Evolutionary conservation across 2,888 invertebrate genomes (phyloP).

Genomic region (Eupithecia pulchellata): DNA sequence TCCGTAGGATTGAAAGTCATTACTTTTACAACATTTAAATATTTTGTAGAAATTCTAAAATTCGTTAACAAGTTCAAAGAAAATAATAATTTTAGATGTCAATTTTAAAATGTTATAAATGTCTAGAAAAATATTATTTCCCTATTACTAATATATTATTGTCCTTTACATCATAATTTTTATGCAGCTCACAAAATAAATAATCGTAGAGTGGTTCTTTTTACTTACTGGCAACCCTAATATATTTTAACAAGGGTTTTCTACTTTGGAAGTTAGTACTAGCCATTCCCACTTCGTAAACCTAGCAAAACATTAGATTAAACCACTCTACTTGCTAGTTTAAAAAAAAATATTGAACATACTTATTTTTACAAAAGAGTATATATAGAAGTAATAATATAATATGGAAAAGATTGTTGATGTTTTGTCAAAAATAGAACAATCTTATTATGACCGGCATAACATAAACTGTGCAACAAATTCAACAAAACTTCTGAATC

Average conservation of each 20-base stretch:
- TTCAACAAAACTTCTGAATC: conserved; percentile 19
- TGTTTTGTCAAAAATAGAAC: conserved; percentile 44
- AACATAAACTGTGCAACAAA: conserved; percentile 60
- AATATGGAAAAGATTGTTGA: no score
- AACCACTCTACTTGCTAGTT: background rate
- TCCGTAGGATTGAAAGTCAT: background rate
- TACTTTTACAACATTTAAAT: background rate
- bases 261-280: no score
- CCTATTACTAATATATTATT: conserved; percentile 25
- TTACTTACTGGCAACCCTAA: background rate
- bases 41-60: conserved; percentile 4
- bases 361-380: background rate
- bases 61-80: conserved; percentile 26
- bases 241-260: background rate
- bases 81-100: background rate
- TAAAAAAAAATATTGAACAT: background rate
- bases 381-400: no score
- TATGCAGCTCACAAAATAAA: conserved; percentile 57
- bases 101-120: conserved; percentile 22
- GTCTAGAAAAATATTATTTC: conserved; percentile 50
- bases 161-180: conserved; percentile 30
- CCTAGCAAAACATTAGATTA: background rate
- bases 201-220: conserved; percentile 32
- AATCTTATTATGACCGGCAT: conserved; percentile 72
- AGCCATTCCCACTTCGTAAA: background rate